phyloP scores from a whole-genome alignment of 1,140 invertebrate species.

The Camponotus vicinus region DNA sequence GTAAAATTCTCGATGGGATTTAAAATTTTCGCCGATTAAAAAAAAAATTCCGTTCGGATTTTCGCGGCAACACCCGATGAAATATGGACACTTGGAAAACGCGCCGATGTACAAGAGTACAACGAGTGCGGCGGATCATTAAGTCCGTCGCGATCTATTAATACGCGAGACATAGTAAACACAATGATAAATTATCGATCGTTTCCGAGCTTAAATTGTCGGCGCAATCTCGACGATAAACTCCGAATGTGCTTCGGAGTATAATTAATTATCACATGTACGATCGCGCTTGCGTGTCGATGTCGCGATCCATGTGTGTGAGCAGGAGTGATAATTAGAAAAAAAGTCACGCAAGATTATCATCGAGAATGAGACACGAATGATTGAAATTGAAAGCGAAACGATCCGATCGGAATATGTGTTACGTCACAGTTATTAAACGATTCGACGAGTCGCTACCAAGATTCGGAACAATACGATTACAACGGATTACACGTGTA shows the following conservation, averaged over 20 bases:
- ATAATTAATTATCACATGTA: conserved; percentile 53
- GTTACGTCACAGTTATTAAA: not conserved
- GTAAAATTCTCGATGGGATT: conserved; percentile 7
- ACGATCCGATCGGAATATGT: not conserved
- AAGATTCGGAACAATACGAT: not conserved
- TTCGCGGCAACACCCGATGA: not conserved
- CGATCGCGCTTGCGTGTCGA: conserved; percentile 39
- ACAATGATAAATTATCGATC: conserved; percentile 46
- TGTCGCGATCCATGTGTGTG: conserved; percentile 8
- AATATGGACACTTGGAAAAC: not conserved
- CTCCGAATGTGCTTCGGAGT: not conserved
- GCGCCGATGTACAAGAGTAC: not conserved
- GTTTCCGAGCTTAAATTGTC: conserved; percentile 42
- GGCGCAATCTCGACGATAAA: conserved; percentile 28
- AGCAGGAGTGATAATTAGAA: conserved; percentile 43
- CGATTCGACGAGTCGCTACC: not conserved
- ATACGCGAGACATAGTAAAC: not conserved
- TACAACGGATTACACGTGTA: not conserved
- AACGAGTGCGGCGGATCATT: not conserved
- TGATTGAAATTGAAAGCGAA: conserved; percentile 36
- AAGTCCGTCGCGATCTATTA: conserved; percentile 23
- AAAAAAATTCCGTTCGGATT: not conserved
- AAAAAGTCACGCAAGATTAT: conserved; percentile 54
- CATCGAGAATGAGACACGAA: conserved; percentile 33
- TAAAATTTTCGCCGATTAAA: not conserved